phyloP scores from a whole-genome alignment of 2,797 vertebrate genomes.

The Cheracebus regulus region DNA sequence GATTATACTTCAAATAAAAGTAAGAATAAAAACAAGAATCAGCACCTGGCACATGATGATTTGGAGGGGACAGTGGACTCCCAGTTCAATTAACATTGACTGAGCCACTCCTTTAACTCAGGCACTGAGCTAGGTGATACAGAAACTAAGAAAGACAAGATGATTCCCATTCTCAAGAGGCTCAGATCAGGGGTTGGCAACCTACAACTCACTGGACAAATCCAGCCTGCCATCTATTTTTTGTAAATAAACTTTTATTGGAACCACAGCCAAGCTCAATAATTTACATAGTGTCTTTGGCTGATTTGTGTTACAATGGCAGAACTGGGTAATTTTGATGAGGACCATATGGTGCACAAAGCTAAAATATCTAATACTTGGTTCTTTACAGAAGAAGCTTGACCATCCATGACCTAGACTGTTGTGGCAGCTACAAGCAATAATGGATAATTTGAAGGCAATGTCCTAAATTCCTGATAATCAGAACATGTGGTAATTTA shows the following conservation, averaged over 20 bases:
- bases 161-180: not conserved
- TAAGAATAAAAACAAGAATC: not conserved
- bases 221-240: not conserved
- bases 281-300: not conserved
- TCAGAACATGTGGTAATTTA: not conserved
- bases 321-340: not conserved
- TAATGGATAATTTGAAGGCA: not conserved
- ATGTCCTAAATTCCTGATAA: not conserved
- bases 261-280: not conserved
- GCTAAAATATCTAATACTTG: not conserved
- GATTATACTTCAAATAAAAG: not conserved
- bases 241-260: not conserved
- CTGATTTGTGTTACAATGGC: not conserved
- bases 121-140: not conserved
- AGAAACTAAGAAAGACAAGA: not conserved
- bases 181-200: not conserved
- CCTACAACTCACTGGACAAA: not conserved
- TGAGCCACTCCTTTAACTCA: not conserved
- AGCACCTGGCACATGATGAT: not conserved
- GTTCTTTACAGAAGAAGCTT: not conserved
- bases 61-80: not conserved
- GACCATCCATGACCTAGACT: not conserved
- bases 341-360: not conserved
- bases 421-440: not conserved
- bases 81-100: not conserved